Evolutionary conservation across 1,140 invertebrate species (phyloP).

Genomic region (Drosophila nikananu): DNA sequence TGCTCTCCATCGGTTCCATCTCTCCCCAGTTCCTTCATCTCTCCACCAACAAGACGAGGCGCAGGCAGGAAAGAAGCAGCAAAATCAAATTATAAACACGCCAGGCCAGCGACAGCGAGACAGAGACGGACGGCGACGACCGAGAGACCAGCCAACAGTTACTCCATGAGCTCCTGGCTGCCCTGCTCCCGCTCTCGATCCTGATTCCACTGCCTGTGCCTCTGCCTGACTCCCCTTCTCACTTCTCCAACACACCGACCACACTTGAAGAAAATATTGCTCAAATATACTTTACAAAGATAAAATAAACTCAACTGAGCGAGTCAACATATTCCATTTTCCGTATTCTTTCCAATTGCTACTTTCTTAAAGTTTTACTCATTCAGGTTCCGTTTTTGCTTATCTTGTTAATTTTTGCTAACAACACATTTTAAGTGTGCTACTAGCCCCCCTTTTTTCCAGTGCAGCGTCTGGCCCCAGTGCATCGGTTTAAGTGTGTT

Average conservation of each 20-base stretch:
- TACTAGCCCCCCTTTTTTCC: neutral
- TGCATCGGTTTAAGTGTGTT: slow-evolving; percentile 29
- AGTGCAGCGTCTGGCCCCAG: slow-evolving; percentile 58
- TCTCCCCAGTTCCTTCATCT: slow-evolving; percentile 24
- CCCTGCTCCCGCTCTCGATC: slow-evolving; percentile 6
- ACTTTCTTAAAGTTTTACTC: too few species aligned
- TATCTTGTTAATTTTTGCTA: too few species aligned
- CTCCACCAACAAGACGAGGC: slow-evolving; percentile 38
- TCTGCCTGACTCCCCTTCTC: slow-evolving; percentile 2
- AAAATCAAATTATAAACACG: slow-evolving; percentile 83
- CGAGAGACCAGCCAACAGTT: slow-evolving; percentile 51
- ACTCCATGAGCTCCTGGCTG: slow-evolving; percentile 30
- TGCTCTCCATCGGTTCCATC: slow-evolving; percentile 32
- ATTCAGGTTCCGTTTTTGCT: too few species aligned
- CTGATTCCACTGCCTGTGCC: slow-evolving; percentile 10
- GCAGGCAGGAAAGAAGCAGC: slow-evolving; percentile 71
- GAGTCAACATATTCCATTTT: too few species aligned
- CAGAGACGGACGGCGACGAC: slow-evolving; percentile 29
- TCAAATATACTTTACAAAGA: neutral
- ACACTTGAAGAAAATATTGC: slow-evolving; percentile 9
- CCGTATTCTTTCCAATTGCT: too few species aligned
- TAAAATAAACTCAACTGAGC: neutral
- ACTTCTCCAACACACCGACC: neutral
- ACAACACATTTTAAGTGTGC: neutral
- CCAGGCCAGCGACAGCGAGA: slow-evolving; percentile 67